phyloP scores from a whole-genome alignment of 2,888 invertebrate genomes.

The Meteorus colon region DNA sequence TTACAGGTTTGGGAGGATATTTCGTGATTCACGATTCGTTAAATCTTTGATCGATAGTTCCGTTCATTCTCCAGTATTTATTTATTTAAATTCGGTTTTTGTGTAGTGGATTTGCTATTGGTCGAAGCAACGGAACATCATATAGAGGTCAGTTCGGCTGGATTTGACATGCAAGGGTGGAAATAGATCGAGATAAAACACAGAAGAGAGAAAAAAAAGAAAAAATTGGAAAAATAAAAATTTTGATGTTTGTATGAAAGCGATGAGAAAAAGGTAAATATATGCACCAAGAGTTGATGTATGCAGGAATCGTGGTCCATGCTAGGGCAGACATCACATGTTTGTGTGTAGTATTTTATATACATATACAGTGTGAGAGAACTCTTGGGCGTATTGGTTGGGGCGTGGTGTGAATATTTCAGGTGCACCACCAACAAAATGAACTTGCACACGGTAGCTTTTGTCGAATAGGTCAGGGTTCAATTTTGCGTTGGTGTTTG shows the following conservation, averaged over 20 bases:
- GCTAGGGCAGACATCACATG: conserved; percentile 19
- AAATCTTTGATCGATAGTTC: conserved; percentile 37
- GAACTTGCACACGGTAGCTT: conserved; percentile 54
- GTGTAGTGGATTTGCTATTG: conserved; percentile 38
- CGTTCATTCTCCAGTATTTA: conserved; percentile 23
- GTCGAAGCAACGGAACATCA: conserved; percentile 45
- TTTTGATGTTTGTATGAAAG: conserved; percentile 14
- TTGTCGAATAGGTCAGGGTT: conserved; percentile 61
- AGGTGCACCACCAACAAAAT: conserved; percentile 59
- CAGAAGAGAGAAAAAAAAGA: background rate
- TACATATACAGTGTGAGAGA: conserved; percentile 25
- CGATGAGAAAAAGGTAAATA: conserved; percentile 34
- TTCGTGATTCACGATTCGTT: conserved; percentile 5
- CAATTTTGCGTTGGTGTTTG: conserved; percentile 50
- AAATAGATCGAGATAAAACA: background rate
- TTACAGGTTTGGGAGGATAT: background rate
- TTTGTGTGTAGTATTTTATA: conserved; percentile 3
- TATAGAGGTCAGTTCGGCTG: conserved; percentile 36
- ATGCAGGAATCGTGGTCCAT: background rate
- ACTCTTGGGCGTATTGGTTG: conserved; percentile 38
- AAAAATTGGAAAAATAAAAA: conserved; percentile 38
- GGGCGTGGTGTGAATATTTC: conserved; percentile 61
- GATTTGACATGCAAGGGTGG: conserved; percentile 19
- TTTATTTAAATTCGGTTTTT: conserved; percentile 33
- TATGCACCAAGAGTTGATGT: background rate